Evolutionary conservation across 2,888 invertebrate genomes (phyloP), one percentile per base, ranked within the genome.

Genomic region (Xanthorhoe spadicearia): DNA sequence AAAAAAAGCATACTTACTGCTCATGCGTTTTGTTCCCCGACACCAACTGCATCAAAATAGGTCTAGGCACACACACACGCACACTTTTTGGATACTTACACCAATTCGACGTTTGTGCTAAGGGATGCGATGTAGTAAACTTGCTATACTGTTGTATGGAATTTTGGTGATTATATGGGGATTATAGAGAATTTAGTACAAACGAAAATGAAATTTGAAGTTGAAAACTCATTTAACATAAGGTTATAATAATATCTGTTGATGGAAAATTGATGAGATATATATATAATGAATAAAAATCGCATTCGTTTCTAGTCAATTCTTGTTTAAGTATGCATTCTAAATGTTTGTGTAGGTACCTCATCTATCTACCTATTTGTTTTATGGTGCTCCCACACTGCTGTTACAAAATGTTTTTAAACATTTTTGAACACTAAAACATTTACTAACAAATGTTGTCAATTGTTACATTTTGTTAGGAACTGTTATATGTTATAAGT

Each of bases 21-120:
- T 79, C 73, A 70, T 71, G 74, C 71, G 59, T 18, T 66, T 83
- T 89, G 90, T 89, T 87, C 90, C 92, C 90, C 86, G 83, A 85
- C 88, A 93, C 92, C 92, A 92, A 90, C 92, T 91, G 89, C 67
- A 64, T 67, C 65, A 66, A 32, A 23, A 70, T 68, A 64, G 32
- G 60, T 68, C 57, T 51, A 70, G 65, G 67, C 79, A 83, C 87
- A 87, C 87, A 82, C 79, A 83, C 83, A 78, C 81, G 17, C 57
- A 70, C 66, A 66, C 38, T 48, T 48, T 64, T 68, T 61, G 28
- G 56, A 58, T 66, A 77, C 79, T 85, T 83, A 83, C 80, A 82
- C 88, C 85, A 80, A 83, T 85, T 85, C 87, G 71, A 80, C 69
- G 80, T 88, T 90, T 88, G 89, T 88, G 88, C 86, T 83, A 86